These are phyloP conservation scores for Andinoacara biseriatus DNA, from an alignment of 2,113 vertebrate species.

Conservation along the genomic window DNA sequence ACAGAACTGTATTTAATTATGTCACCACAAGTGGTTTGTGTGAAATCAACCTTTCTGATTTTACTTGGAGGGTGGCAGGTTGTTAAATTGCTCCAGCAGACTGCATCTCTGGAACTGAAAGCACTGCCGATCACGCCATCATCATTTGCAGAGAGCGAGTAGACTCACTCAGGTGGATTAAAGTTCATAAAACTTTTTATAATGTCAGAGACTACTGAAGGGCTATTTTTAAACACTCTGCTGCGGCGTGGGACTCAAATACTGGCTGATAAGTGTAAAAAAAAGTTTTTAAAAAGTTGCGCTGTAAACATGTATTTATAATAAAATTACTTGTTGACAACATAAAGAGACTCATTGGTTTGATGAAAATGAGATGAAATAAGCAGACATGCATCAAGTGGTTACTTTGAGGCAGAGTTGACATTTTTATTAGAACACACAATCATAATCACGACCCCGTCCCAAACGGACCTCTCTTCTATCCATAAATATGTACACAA, in stretches of 20 bases:
- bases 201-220: slow-evolving; percentile 38
- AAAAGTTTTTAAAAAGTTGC: slow-evolving; percentile 1
- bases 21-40: slow-evolving; percentile 11
- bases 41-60: slow-evolving; percentile 35
- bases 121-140: slow-evolving; percentile 42
- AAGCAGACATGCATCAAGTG: neutral
- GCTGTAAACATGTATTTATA: slow-evolving; percentile 66
- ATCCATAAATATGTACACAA: slow-evolving; percentile 76
- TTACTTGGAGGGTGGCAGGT: slow-evolving; percentile 15
- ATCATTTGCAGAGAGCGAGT: slow-evolving; percentile 13
- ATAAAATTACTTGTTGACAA: slow-evolving; percentile 62
- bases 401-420: slow-evolving; percentile 32
- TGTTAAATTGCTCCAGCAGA: slow-evolving; percentile 2
- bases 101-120: slow-evolving; percentile 37
- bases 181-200: slow-evolving; percentile 36
- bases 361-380: neutral
- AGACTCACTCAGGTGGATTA: slow-evolving; percentile 9
- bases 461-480: neutral
- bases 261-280: slow-evolving; percentile 16
- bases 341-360: neutral
- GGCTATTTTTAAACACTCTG: slow-evolving; percentile 59
- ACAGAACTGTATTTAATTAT: slow-evolving; percentile 44
- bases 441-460: slow-evolving; percentile 3
- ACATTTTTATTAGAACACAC: slow-evolving; percentile 66
- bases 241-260: slow-evolving; percentile 14